phyloP scores from a whole-genome alignment of 2,888 invertebrate species.

The Mongoloraphidia duomilia region DNA sequence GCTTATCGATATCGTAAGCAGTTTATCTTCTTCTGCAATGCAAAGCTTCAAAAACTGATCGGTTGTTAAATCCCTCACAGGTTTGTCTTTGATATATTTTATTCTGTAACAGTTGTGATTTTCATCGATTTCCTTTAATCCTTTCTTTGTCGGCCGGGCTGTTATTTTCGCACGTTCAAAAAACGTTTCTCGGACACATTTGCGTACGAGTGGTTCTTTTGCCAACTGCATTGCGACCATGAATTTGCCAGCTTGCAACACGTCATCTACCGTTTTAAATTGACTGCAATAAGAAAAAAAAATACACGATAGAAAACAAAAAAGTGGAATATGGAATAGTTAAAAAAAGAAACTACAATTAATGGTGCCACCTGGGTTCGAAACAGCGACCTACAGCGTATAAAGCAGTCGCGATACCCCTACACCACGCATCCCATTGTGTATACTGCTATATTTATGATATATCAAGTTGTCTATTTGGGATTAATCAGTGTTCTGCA shows the following conservation, averaged over 20 bases:
- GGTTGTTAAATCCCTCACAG: slow-evolving; percentile 71
- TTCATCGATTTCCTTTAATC: slow-evolving; percentile 91
- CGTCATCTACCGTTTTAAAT: slow-evolving; percentile 62
- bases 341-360: too few relatives aligned
- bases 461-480: too few relatives aligned
- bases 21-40: slow-evolving; percentile 69
- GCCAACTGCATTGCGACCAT: slow-evolving; percentile 92
- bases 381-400: too few relatives aligned
- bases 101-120: slow-evolving; percentile 71
- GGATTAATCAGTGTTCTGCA: too few relatives aligned
- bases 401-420: too few relatives aligned
- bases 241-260: slow-evolving; percentile 77
- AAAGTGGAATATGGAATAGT: background rate
- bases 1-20: slow-evolving; percentile 56
- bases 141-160: slow-evolving; percentile 76
- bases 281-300: slow-evolving; percentile 28
- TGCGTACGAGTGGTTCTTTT: slow-evolving; percentile 77
- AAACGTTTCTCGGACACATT: slow-evolving; percentile 71
- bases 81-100: slow-evolving; percentile 88
- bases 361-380: too few relatives aligned
- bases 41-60: slow-evolving; percentile 80
- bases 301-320: slow-evolving; percentile 2
- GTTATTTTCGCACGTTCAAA: slow-evolving; percentile 76
- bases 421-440: too few relatives aligned
- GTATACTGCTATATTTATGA: too few relatives aligned